A percentile compares a stretch with the other conserved stretches of the same genome.
These are phyloP conservation scores for Phorcus lineatus DNA, from an alignment of 2,888 invertebrate species.

Conservation along the genomic window DNA sequence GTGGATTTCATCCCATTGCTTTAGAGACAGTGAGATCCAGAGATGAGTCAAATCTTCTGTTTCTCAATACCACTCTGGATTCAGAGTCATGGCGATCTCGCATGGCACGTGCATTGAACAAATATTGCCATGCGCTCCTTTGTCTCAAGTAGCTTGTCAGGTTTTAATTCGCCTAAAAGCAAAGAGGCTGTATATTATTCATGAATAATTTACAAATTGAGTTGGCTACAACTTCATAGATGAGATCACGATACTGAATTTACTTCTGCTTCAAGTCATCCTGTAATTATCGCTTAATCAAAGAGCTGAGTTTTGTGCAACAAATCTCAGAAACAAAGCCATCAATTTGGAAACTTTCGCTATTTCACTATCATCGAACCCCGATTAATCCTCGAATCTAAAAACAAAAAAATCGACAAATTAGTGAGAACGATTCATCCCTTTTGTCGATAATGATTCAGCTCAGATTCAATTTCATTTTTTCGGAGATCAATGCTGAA, in stretches of 20 bases:
- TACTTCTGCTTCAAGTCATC: neutral
- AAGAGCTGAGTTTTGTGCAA: neutral
- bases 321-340: neutral
- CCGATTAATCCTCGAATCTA: neutral
- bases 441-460: too few species aligned
- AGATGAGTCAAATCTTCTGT: neutral
- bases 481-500: too few species aligned
- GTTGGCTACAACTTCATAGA: neutral
- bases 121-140: neutral
- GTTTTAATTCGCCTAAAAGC: neutral
- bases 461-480: too few species aligned
- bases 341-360: neutral
- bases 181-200: neutral
- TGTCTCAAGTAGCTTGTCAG: neutral
- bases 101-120: neutral
- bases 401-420: too few species aligned
- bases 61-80: neutral
- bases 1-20: neutral
- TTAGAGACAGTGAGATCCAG: too few species aligned
- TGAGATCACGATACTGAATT: neutral
- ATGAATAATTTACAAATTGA: conserved; percentile 4
- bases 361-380: neutral
- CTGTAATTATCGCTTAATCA: neutral
- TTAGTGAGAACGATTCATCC: too few species aligned
- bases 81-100: neutral